phyloP scores from a whole-genome alignment of 2,797 vertebrate species.

The Nyctalus aviator region DNA sequence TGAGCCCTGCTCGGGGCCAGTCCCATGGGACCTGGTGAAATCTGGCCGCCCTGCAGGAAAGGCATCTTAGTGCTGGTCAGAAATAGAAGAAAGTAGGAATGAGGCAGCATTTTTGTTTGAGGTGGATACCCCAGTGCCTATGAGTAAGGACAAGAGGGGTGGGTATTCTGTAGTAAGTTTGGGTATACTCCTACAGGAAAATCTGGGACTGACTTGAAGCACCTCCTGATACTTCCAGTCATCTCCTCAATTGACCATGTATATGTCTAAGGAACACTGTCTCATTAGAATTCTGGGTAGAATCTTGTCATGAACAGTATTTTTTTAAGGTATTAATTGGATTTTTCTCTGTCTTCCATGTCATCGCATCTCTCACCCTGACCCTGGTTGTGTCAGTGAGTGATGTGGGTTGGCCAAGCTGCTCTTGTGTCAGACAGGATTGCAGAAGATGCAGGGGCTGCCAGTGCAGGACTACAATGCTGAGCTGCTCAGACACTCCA shows the following conservation, averaged over 20 bases:
- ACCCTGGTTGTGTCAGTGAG: neutral
- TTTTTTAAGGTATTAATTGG: neutral
- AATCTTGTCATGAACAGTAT: fast-evolving
- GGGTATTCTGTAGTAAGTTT: too few species aligned
- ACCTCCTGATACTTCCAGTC: fast-evolving
- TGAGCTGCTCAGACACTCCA: fast-evolving
- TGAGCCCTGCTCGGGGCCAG: fast-evolving
- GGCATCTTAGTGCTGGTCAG: neutral
- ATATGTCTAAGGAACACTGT: fast-evolving
- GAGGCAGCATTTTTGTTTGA: neutral
- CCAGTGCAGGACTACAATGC: fast-evolving
- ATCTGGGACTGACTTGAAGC: neutral
- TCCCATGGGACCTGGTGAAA: neutral
- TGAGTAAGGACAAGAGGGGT: fast-evolving
- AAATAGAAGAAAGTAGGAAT: neutral
- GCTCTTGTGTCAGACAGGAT: neutral
- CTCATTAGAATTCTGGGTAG: neutral
- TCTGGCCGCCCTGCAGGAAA: fast-evolving
- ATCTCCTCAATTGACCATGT: fast-evolving
- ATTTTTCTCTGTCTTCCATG: neutral
- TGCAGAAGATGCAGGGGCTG: fast-evolving
- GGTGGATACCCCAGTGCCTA: too few species aligned
- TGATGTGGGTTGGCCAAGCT: fast-evolving
- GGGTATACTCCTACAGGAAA: neutral
- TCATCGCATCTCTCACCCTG: fast-evolving